phyloP scores from a whole-genome alignment of 1,140 invertebrate species.

The Ericerus pela region DNA sequence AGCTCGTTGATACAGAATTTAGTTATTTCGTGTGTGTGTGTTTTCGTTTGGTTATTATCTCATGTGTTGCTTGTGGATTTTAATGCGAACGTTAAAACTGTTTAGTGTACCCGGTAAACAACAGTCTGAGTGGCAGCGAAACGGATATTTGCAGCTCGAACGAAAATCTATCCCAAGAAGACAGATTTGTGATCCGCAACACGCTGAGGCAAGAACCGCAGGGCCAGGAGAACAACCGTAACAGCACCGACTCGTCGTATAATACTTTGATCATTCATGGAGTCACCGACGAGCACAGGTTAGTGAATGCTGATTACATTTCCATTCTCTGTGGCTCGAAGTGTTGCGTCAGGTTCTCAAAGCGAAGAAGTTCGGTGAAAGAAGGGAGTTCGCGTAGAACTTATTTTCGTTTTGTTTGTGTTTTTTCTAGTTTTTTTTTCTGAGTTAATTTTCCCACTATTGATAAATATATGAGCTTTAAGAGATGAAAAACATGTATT shows the following conservation, averaged over 20 bases:
- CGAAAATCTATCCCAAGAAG: background rate
- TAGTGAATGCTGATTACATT: constrained; percentile 7
- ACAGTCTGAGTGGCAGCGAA: background rate
- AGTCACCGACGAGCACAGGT: constrained; percentile 23
- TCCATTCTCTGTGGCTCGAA: background rate
- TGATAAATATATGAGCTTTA: too few relatives aligned
- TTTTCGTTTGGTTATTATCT: too few relatives aligned
- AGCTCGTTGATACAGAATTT: too few relatives aligned
- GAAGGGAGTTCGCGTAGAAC: too few relatives aligned
- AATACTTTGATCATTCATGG: constrained; percentile 66
- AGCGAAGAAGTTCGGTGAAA: too few relatives aligned
- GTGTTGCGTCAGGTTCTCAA: background rate
- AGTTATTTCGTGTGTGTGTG: too few relatives aligned
- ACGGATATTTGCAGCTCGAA: constrained; percentile 2
- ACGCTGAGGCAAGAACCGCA: constrained; percentile 64
- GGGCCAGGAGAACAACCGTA: constrained; percentile 68
- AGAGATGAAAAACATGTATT: too few relatives aligned
- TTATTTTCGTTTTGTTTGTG: too few relatives aligned
- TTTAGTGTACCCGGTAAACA: background rate
- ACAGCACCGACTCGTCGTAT: constrained; percentile 57
- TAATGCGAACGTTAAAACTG: background rate
- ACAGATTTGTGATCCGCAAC: background rate
- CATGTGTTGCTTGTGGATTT: background rate
- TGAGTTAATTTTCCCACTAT: too few relatives aligned
- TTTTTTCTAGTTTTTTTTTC: too few relatives aligned